Base-by-base conservation (phyloP, 2,888 invertebrate genomes). In the Molorchus minor region DNA sequence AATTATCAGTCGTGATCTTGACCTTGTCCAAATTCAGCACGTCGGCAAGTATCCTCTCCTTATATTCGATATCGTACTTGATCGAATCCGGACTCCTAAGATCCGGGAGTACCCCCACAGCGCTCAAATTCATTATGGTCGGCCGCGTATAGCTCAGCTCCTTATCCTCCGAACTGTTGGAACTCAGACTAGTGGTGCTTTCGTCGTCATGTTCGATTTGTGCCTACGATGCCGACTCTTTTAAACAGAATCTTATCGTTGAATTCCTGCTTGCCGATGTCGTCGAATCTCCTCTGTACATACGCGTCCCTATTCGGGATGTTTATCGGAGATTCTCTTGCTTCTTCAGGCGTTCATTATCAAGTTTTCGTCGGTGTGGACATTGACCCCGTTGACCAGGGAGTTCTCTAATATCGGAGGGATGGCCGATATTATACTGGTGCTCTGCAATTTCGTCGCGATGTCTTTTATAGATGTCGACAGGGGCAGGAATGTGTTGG, bases 231-330 rank as follows among this genome's bases (percentile, higher is more conserved):
- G 76, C 36, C 82, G 83, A 43, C 84, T 85, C 49, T 88, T 88
- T 88, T 88, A 75, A 88, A 85, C 8, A 88, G 77, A 44, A 89
- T 87, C 62, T 88, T 88, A 54, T 88, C 88, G 65, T 90, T 91
- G 64, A 86, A 90, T 62, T 88, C 87, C 82, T 87, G 86, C 78
- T 88, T 86, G 65, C 89, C 86, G 46, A 92, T 91, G 77, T 88
- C 88, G 71, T 88, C 86, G 58, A 89, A 79, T 60, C 88, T 88
- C 65, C 75, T 82, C 61, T 72, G 64, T 47, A 61, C 57, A 54
- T 66, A 58, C 20, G 36, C 16, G 30, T 55, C 47, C 55, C 64
- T 61, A 12, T 15, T 53, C 12, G 85, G 78, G 68, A 84, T 83
- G 1, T 84, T 84, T 7, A 87, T 82, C 0, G 88, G 86, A 2